Percentiles rank a stretch among this genome's conserved stretches.
Evolutionary conservation across 1,140 invertebrate species (phyloP).

Genomic region (Tetranychus cinnabarinus): DNA sequence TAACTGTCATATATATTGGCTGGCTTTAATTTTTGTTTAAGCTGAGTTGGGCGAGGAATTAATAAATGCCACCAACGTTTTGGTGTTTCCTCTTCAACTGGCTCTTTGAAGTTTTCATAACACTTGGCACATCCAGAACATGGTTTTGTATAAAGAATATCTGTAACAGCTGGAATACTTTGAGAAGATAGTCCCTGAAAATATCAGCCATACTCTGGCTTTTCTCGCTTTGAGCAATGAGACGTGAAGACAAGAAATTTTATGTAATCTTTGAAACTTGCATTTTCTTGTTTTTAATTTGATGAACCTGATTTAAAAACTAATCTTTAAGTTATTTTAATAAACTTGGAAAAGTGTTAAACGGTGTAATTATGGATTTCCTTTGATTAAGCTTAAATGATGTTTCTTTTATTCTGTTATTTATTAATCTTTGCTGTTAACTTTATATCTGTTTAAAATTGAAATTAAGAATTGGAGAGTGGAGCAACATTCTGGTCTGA

Average conservation of each 20-base stretch:
- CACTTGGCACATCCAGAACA: constrained; percentile 64
- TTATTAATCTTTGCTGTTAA: too few relatives aligned
- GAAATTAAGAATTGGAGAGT: too few relatives aligned
- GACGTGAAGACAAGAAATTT: constrained; percentile 30
- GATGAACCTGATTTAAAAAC: too few relatives aligned
- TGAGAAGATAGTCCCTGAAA: too few relatives aligned
- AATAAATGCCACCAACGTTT: constrained; percentile 7
- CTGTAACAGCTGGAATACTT: constrained; percentile 22
- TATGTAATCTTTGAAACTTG: constrained; percentile 50
- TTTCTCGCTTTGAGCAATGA: too few relatives aligned
- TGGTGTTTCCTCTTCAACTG: neutral
- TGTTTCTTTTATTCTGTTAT: too few relatives aligned
- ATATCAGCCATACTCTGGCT: too few relatives aligned
- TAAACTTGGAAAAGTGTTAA: too few relatives aligned
- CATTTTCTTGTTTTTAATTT: constrained; percentile 22
- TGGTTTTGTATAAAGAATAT: constrained; percentile 44
- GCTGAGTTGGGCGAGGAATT: neutral
- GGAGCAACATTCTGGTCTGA: too few relatives aligned
- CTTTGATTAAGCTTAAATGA: too few relatives aligned
- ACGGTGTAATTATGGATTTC: too few relatives aligned
- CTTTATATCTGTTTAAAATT: constrained; percentile 25
- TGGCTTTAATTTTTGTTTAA: neutral
- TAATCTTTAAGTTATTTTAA: too few relatives aligned
- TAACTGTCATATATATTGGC: neutral
- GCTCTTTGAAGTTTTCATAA: neutral